Evolutionary conservation across 2,113 vertebrate genomes (phyloP), one percentile per base, ranked within the genome.

Genomic region (Neotragus moschatus): DNA sequence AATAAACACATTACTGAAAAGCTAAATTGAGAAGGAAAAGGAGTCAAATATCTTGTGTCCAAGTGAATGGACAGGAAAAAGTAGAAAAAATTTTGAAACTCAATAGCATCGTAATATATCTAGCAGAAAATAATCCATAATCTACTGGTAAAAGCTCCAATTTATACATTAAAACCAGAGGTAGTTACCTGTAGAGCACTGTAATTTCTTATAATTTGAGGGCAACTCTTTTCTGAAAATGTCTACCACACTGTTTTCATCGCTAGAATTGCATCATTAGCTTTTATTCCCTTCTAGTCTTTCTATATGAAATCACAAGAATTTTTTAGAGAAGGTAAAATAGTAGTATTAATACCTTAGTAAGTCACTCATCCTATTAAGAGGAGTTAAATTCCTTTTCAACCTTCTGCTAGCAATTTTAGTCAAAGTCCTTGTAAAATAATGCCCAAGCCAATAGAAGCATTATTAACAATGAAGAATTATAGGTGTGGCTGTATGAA

Each of bases 341-440:
- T 77, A 81, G 91, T 47, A 89, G 23, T 30, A 51, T 28, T 81
- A 70, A 94, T 55, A 81, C 43, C 7, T 47, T 93, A 9, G 10
- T 82, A 85, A 81, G n/a, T 93, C n/a, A 28, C 16, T 94, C 56
- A 84, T 66, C 45, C 33, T n/a, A 39, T 63, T 96, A 89, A 91
- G 43, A 95, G 30, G 92, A 87, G 55, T 91, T 82, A 39, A 84
- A 82, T 85, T 96, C 60, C 33, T 90, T 85, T 92, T 66, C 30
- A 77, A 73, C 28, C 4, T 89, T n/a, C 17, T 86, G 26, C 26
- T 91, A 91, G 56, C 36, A 84, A 14, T 91, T 93, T 94, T 80
- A 77, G 33, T 60, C 21, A 86, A 88, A 14, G n/a, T 53, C 84
- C 7, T 96, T 93, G 11, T 39, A 90, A 93, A 93, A 92, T 95